phyloP scores from a whole-genome alignment of 2,888 invertebrate species.

The Adineta ricciae region DNA sequence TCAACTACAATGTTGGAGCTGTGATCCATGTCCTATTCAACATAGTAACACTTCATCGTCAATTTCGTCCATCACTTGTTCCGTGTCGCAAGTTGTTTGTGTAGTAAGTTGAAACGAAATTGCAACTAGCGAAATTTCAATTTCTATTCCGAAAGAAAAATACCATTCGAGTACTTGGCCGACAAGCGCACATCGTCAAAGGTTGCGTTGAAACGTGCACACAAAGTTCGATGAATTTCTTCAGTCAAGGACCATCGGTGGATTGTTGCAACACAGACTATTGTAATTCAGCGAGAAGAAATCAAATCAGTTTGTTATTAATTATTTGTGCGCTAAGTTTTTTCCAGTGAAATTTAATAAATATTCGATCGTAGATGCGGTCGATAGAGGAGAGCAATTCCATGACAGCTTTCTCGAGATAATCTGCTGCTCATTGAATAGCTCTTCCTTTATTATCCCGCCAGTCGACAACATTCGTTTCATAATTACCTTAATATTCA shows the following conservation, averaged over 20 bases:
- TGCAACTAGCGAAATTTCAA: no score
- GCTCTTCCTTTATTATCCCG: slow-evolving; percentile 5
- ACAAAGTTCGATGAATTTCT: no score
- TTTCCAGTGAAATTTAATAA: not conserved
- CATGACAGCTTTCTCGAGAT: not conserved
- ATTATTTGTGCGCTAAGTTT: no score
- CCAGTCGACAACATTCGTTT: not conserved
- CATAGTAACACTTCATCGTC: not conserved
- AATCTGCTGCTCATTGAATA: not conserved
- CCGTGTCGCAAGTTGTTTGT: not conserved
- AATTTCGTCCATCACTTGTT: not conserved
- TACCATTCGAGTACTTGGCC: not conserved
- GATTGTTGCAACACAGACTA: not conserved
- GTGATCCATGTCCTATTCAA: not conserved
- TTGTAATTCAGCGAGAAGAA: not conserved
- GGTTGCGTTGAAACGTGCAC: not conserved
- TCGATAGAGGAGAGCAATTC: slow-evolving; percentile 6
- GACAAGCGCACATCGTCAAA: not conserved
- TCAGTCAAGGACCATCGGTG: not conserved
- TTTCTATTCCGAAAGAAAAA: not conserved
- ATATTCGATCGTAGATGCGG: not conserved
- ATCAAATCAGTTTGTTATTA: not conserved
- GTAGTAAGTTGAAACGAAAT: not conserved
- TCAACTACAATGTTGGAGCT: not conserved
- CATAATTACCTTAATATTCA: not conserved